Evolutionary conservation across 2,888 invertebrate genomes (phyloP).

Genomic region (Polyploca ridens): DNA sequence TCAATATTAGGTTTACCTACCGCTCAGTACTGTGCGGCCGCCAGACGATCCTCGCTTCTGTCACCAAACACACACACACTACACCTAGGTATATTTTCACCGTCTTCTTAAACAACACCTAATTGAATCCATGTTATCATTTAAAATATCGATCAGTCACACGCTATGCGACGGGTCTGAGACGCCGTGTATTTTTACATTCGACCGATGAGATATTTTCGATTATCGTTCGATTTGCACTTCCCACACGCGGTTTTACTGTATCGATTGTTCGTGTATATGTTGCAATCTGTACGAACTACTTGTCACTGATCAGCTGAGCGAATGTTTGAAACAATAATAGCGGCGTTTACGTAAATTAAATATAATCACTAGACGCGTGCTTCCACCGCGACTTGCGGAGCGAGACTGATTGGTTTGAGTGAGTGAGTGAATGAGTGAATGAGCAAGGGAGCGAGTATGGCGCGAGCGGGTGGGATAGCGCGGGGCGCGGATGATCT

Average conservation of each 20-base stretch:
- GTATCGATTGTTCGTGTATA: conserved; percentile 26
- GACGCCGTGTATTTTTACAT: conserved; percentile 82
- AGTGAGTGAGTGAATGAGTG: conserved; percentile 62
- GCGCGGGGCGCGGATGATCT: conserved; percentile 37
- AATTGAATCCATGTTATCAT: conserved; percentile 83
- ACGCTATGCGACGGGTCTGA: conserved; percentile 72
- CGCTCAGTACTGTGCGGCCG: conserved; percentile 45
- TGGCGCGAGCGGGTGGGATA: conserved; percentile 25
- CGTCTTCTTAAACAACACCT: conserved; percentile 72
- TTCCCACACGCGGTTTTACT: conserved; percentile 43
- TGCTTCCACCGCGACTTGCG: conserved; percentile 47
- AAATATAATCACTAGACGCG: conserved; percentile 30
- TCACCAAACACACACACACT: conserved; percentile 54
- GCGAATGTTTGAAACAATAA: conserved; percentile 77
- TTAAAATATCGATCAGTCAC: conserved; percentile 84
- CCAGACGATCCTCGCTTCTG: conserved; percentile 43
- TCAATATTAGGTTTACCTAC: conserved; percentile 75
- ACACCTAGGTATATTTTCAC: conserved; percentile 56
- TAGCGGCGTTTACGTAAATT: conserved; percentile 63
- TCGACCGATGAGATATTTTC: conserved; percentile 72
- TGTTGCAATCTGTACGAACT: conserved; percentile 36
- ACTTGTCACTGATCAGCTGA: conserved; percentile 78
- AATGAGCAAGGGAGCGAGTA: conserved; percentile 45
- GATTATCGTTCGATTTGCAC: conserved; percentile 52
- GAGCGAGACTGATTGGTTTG: conserved; percentile 66